phyloP scores from a whole-genome alignment of 1,140 invertebrate genomes.

The Hydropsyche tenuis region DNA sequence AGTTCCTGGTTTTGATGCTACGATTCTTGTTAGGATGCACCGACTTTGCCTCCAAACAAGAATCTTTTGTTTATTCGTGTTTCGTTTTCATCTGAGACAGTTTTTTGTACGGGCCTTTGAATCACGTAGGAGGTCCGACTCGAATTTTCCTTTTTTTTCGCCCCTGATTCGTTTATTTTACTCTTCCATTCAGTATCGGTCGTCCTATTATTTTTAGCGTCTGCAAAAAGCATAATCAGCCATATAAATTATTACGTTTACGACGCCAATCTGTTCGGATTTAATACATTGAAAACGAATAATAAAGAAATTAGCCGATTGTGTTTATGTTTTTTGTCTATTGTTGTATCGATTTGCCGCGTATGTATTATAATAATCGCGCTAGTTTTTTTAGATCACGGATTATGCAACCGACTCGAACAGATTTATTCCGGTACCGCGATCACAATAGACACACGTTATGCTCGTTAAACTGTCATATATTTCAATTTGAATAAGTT shows the following conservation, averaged over 20 bases:
- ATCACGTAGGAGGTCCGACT: constrained; percentile 34
- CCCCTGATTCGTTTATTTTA: constrained; percentile 15
- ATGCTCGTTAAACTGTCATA: background rate
- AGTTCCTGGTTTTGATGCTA: constrained; percentile 42
- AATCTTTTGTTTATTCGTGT: constrained; percentile 4
- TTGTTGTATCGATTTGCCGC: background rate
- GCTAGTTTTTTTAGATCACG: background rate
- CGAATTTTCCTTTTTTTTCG: background rate
- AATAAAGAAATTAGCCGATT: constrained; percentile 17
- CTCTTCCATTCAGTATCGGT: constrained; percentile 21
- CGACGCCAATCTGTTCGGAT: background rate
- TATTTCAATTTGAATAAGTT: background rate
- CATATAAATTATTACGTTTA: constrained; percentile 6
- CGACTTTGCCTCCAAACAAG: constrained; percentile 6
- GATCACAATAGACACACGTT: no score
- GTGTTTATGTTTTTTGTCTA: background rate
- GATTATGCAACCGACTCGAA: background rate
- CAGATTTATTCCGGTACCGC: background rate
- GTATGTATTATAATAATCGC: constrained; percentile 7
- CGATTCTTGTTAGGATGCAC: constrained; percentile 19
- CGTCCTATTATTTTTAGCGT: constrained; percentile 23
- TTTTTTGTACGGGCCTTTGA: constrained; percentile 23
- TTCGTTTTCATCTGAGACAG: constrained; percentile 5
- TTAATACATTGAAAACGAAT: constrained; percentile 7
- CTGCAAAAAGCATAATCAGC: constrained; percentile 8